Evolutionary conservation across 1,140 invertebrate species (phyloP), one percentile per base, ranked within the genome.

Genomic region (Calliphora vicina): DNA sequence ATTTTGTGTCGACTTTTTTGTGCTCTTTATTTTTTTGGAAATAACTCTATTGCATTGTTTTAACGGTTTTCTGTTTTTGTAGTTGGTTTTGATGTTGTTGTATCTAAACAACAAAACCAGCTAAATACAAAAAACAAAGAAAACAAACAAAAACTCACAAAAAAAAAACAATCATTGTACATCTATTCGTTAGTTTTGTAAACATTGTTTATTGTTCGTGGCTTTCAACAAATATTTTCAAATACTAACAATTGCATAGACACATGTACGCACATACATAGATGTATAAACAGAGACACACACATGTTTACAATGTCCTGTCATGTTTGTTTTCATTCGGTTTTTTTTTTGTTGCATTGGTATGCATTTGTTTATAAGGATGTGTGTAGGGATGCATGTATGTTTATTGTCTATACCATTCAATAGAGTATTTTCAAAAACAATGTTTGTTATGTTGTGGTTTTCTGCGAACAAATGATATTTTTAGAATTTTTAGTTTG

Each of bases 141-240:
- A 76, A 20, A 76, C n/a, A 76, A 42, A n/a, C 1, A 35, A 76
- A 76, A 15, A 25, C 25, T 3, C 20, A 25, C 17, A 23, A n/a
- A 78, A 20, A 78, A 42, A 78, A 43, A 78, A 45, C 35, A 43
- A 20, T 4, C 20, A 78, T 78, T 78, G 74, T 78, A 43, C 26
- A 74, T 20, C 17, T 15, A 78, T 78, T 78, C 74, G 74, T 78
- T 78, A 78, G 74, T 10, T 78, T 78, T 78, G 74, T 78, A 78
- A 78, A 78, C 74, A 78, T 43, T 78, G 74, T 78, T 78, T 78
- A 78, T 78, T 78, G 74, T 78, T 78, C 74, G 74, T 78, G 74
- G 74, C 74, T 78, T 78, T 78, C 35, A 78, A 43, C 74, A 78
- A 78, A 78, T 78, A 78, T 78, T 78, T 78, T 78, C 20, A 43